Evolutionary conservation across 1,140 invertebrate genomes (phyloP), one percentile per base, ranked within the genome.

Genomic region (Melanaphis sacchari): DNA sequence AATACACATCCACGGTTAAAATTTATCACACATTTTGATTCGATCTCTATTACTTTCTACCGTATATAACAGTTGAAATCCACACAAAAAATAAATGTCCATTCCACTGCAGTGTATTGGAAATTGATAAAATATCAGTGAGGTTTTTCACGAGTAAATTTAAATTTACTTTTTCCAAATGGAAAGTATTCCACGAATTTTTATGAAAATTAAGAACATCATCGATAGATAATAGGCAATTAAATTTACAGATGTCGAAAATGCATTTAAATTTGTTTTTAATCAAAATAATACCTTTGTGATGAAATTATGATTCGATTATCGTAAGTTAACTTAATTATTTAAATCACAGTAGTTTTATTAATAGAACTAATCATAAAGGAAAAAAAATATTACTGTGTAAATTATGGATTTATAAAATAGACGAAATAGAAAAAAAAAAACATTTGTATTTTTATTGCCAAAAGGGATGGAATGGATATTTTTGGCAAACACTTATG

Each of bases 401-500:
- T 59, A 26, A n/a, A 31, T 76, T n/a, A 5, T 59, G 2, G 11
- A 38, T 38, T 38, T 41, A 85, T 85, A 85, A 43, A 85, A 43
- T 40, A 31, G 84, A 85, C 38, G 40, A 43, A 85, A 85, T 26
- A 40, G 26, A 41, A 85, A 85, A 40, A 40, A n/a, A 85, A 26
- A 31, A 43, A 84, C 38, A 38, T 82, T 40, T 26, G 38, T 41
- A 11, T 40, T n/a, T 8, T 88, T 88, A 49, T 36, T 49, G n/a
- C 85, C 43, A 49, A 49, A 49, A 36, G 6, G 18, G n/a, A 49
- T 7, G 54, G 22, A 15, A 40, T 18, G 26, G 89, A 1, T 54
- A 38, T 91, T 91, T 81, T 91, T 91, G 90, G 90, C 59, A 81
- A 81, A 76, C 90, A 52, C 59, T 91, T 81, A 91, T 81, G 26